phyloP scores from a whole-genome alignment of 1,140 invertebrate species.

The Halotydeus destructor region DNA sequence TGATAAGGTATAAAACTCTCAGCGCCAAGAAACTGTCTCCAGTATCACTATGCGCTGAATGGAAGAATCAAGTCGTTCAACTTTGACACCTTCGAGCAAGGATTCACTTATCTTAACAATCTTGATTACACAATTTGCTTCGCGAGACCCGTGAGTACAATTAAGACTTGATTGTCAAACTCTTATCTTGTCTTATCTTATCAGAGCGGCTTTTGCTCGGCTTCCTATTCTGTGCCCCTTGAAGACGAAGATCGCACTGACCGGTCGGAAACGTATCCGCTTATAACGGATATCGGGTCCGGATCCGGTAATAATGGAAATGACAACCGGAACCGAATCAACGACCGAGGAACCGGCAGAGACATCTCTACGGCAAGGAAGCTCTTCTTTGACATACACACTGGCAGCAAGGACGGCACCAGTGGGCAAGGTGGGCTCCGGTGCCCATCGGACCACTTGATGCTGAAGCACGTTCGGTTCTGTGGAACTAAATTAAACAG shows the following conservation, averaged over 20 bases:
- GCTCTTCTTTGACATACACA: slow-evolving; percentile 6
- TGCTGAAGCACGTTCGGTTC: slow-evolving; percentile 38
- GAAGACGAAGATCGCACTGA: background rate
- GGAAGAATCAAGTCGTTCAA: slow-evolving; percentile 49
- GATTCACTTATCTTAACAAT: slow-evolving; percentile 28
- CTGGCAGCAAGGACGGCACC: background rate
- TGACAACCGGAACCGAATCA: too few species aligned
- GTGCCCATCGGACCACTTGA: slow-evolving; percentile 45
- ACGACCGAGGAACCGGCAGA: background rate
- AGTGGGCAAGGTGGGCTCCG: slow-evolving; percentile 43
- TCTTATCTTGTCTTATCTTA: too few species aligned
- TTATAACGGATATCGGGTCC: too few species aligned
- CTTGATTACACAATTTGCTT: slow-evolving; percentile 28
- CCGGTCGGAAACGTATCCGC: too few species aligned
- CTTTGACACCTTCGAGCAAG: slow-evolving; percentile 7
- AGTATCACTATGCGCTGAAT: slow-evolving; percentile 40
- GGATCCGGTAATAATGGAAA: too few species aligned
- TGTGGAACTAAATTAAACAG: slow-evolving; percentile 48
- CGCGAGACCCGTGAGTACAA: slow-evolving; percentile 15
- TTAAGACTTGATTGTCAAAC: too few species aligned
- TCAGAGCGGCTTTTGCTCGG: slow-evolving; percentile 18
- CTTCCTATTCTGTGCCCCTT: slow-evolving; percentile 28
- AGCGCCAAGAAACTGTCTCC: slow-evolving; percentile 52
- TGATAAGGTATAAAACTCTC: too few species aligned
- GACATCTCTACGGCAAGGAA: background rate